phyloP scores from a whole-genome alignment of 2,113 vertebrate genomes.

The Microtus montanus region DNA sequence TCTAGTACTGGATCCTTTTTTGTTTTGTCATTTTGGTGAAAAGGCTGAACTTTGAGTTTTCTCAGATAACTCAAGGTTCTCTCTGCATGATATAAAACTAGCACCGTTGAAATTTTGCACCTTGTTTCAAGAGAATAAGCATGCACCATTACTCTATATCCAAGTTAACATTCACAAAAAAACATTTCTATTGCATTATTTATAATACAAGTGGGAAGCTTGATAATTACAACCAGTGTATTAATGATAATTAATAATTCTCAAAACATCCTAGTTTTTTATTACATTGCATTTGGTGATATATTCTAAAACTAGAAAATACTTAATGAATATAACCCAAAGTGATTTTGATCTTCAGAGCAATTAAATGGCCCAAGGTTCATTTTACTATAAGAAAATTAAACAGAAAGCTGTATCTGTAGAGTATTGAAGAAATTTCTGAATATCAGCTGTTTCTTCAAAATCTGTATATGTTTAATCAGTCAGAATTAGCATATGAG shows the following conservation, averaged over 20 bases:
- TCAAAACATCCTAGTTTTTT: background rate
- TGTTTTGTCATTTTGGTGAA: background rate
- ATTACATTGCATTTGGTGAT: background rate
- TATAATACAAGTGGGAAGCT: background rate
- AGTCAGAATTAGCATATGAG: too few species aligned
- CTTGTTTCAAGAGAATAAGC: background rate
- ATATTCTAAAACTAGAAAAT: background rate
- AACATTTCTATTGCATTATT: background rate
- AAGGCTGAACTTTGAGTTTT: background rate
- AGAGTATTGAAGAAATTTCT: too few species aligned
- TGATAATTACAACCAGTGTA: constrained; percentile 21
- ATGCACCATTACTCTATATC: background rate
- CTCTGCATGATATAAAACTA: background rate
- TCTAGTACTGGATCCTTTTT: background rate
- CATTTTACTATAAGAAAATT: too few species aligned
- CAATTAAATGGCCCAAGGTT: too few species aligned
- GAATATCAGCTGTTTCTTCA: too few species aligned
- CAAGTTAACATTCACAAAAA: background rate
- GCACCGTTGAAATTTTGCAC: too few species aligned
- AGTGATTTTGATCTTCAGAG: too few species aligned
- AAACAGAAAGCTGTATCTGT: too few species aligned
- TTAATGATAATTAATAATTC: background rate
- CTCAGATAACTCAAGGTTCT: background rate
- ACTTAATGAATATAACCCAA: too few species aligned
- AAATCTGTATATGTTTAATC: too few species aligned